Conservation (phyloP, 2,797 vertebrate genomes). For the Liasis olivaceus region DNA sequence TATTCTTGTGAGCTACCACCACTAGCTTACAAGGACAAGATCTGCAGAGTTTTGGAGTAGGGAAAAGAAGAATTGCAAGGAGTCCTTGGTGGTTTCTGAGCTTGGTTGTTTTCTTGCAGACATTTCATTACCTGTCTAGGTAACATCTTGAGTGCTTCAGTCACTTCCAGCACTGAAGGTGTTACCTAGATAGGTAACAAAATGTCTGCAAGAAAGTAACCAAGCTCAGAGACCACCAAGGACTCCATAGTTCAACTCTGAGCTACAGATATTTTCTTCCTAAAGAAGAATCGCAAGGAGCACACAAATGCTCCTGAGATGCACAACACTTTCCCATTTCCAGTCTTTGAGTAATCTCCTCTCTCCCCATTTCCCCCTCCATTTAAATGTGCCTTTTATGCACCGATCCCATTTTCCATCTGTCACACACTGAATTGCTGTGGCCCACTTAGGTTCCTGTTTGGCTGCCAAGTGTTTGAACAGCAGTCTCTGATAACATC, state of each 20-base stretch:
- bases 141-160: too few species aligned
- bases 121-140: too few species aligned
- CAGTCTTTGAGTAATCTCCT: neutral
- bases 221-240: too few species aligned
- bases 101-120: too few species aligned
- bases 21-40: neutral
- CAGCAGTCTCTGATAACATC: constrained; percentile 54
- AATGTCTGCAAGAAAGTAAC: too few species aligned
- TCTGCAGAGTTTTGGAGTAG: neutral
- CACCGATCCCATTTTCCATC: neutral
- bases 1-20: neutral
- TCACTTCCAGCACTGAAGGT: too few species aligned
- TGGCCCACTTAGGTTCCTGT: neutral
- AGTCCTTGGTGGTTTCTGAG: neutral
- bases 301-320: neutral
- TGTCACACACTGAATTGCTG: neutral
- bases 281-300: neutral
- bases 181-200: too few species aligned
- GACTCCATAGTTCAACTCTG: too few species aligned
- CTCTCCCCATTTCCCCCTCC: neutral
- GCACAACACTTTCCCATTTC: neutral
- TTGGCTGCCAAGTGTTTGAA: constrained; percentile 56
- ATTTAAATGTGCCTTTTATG: neutral
- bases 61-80: neutral
- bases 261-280: too few species aligned